These are phyloP conservation scores for Apostichopus californicus DNA, from an alignment of 35 echinoderm and acorn worm genomes.

Conservation along the genomic window DNA sequence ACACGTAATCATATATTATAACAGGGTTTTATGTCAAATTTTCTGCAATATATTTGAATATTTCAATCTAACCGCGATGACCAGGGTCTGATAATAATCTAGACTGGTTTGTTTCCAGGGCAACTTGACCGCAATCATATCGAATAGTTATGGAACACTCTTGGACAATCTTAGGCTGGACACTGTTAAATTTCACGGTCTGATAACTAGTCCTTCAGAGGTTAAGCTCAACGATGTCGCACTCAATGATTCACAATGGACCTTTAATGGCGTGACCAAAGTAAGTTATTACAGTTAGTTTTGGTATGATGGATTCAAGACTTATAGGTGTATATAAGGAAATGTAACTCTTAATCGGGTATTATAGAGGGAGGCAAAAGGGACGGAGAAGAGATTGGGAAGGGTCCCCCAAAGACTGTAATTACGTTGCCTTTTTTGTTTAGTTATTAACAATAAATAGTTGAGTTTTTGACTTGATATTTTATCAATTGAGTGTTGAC, in stretches of 20 bases:
- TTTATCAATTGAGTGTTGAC: too few species aligned
- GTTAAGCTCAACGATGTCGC: neutral
- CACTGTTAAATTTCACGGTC: neutral
- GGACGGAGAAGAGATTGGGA: neutral
- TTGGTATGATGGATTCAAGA: neutral
- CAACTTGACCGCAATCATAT: neutral
- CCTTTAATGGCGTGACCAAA: neutral
- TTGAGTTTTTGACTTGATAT: too few species aligned
- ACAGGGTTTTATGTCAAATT: neutral
- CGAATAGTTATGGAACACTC: constrained; percentile 1
- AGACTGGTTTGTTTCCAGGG: neutral
- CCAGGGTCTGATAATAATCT: neutral
- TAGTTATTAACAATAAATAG: neutral
- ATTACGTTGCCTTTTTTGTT: neutral
- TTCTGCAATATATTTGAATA: neutral
- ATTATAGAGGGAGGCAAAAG: neutral
- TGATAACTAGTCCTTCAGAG: neutral
- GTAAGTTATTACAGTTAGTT: neutral
- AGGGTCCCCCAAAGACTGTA: neutral
- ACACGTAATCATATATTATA: neutral
- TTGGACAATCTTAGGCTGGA: neutral
- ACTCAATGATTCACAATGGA: neutral
- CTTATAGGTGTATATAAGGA: neutral
- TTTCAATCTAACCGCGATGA: neutral
- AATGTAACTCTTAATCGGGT: too few species aligned